Evolutionary conservation across 2,113 vertebrate species (phyloP), one percentile per base, ranked within the genome.

Genomic region (Acinonyx jubatus): DNA sequence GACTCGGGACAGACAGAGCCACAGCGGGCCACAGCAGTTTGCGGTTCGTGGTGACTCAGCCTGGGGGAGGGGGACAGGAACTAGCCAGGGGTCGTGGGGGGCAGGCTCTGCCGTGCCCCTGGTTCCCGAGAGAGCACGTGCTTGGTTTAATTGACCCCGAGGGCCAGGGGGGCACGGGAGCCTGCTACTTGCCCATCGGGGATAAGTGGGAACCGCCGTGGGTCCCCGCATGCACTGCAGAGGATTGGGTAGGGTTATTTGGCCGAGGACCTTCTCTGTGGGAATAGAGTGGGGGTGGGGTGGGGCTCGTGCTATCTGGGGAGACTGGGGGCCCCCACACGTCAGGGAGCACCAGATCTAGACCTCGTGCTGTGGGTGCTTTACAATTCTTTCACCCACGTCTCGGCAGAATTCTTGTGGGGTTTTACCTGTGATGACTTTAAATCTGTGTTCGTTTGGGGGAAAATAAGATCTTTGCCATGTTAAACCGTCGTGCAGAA

Each of bases 331-430:
- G 1, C 18, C 68, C 8, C 19, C 19, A 41, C 63, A 14, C 2
- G 33, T 41, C 31, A 0, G 4, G 8, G 65, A 2, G 31, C 29
- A 16, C 18, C 31, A 0, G 21, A 0, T 23, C 5, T 14, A 52
- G 38, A 38, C 33, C 38, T 86, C 16, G 5, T 0, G 0, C 25
- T 10, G 5, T 1, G 2, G 41, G 27, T 13, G 48, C 25, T 80
- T 45, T 45, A 45, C 45, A 1, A 9, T 45, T 45, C 7, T 68
- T 61, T 27, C 66, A 11, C 1, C 19, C 12, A 3, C 16, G 13
- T 12, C 29, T 15, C 41, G 36, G 4, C 55, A 57, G 4, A 31
- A 31, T 8, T 18, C 3, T 45, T 69, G 2, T 21, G 48, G 57
- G 41, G 6, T n/a, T 50, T 86, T 86, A 25, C 36, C 55, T 33